These are phyloP conservation scores for Psilopogon haemacephalus DNA, from an alignment of 2,113 vertebrate species.

Conservation along the genomic window DNA sequence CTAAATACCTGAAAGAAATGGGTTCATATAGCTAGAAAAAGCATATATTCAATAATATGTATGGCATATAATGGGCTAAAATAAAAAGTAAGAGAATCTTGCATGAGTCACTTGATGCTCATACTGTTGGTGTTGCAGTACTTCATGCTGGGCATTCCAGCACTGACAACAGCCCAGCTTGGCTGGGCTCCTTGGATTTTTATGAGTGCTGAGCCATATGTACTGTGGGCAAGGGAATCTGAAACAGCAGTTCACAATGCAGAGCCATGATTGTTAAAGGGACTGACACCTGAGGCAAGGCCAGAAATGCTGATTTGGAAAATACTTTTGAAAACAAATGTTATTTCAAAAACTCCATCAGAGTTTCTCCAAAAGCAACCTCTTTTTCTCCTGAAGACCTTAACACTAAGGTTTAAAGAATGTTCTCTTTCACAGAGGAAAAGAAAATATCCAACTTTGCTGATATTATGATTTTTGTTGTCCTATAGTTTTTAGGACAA, in stretches of 20 bases:
- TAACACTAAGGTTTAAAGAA: neutral
- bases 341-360: neutral
- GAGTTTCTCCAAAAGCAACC: neutral
- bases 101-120: fast-evolving
- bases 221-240: neutral
- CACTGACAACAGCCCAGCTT: neutral
- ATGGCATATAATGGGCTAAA: neutral
- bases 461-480: neutral
- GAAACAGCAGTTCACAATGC: neutral
- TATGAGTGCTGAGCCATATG: fast-evolving
- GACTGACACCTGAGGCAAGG: neutral
- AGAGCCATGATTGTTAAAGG: neutral
- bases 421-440: neutral
- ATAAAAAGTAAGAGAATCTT: neutral
- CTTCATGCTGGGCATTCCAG: neutral
- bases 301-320: neutral
- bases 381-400: neutral
- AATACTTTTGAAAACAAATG: neutral
- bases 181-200: neutral
- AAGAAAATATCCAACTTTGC: neutral
- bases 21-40: neutral
- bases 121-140: fast-evolving
- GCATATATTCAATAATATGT: fast-evolving
- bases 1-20: fast-evolving
- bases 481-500: neutral